Conservation (phyloP, 2,113 vertebrate species). For the Oreocharis arfaki region DNA sequence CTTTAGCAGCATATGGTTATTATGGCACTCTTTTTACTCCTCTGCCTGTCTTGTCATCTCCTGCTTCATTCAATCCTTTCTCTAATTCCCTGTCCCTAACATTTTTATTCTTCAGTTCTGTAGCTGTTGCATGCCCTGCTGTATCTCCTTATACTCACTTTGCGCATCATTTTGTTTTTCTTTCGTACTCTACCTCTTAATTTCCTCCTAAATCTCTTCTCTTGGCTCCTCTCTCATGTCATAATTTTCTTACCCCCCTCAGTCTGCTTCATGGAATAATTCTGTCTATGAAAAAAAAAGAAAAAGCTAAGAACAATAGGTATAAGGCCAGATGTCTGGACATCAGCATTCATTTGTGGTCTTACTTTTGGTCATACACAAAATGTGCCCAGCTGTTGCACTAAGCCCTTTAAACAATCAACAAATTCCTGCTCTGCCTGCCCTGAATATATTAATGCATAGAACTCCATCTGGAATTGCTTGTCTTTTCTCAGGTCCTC, state of each 20-base stretch:
- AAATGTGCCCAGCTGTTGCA: conserved; percentile 55
- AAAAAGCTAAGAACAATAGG: conserved; percentile 3
- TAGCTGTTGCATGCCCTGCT: background rate
- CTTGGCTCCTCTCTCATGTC: background rate
- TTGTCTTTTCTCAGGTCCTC: background rate
- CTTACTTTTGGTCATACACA: conserved; percentile 30
- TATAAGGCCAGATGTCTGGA: conserved; percentile 29
- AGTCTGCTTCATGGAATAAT: background rate
- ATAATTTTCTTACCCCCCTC: background rate
- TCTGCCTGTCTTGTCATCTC: background rate
- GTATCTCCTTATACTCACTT: background rate
- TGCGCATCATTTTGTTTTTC: background rate
- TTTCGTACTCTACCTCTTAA: background rate
- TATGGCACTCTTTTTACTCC: background rate
- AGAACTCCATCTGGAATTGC: conserved; percentile 39
- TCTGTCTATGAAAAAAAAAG: background rate
- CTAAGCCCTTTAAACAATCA: conserved; percentile 38
- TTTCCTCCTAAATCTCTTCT: background rate
- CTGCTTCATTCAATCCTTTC: background rate
- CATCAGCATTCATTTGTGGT: background rate
- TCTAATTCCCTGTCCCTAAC: background rate
- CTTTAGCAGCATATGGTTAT: background rate
- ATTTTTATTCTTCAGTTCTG: background rate
- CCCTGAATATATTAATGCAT: background rate
- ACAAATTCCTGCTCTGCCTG: conserved; percentile 21